Percentiles rank a stretch among this genome's conserved stretches.
Conservation (phyloP, 2,888 invertebrate species). For the Griposia aprilina region DNA sequence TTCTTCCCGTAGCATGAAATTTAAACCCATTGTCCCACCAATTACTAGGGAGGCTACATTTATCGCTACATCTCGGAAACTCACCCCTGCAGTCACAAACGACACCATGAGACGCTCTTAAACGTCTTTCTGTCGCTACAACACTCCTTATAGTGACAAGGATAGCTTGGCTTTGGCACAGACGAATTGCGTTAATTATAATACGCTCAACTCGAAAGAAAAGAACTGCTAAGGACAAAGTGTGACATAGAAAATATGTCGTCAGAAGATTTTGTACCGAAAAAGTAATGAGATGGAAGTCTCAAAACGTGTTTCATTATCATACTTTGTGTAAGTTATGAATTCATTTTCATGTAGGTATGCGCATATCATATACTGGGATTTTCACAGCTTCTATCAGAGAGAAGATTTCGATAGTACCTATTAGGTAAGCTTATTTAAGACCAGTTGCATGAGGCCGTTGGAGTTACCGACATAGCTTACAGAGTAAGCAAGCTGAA, state of each 20-base stretch:
- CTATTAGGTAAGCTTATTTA: background rate
- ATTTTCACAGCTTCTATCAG: background rate
- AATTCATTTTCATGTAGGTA: constrained; percentile 19
- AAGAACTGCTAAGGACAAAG: background rate
- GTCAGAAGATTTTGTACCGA: constrained; percentile 5
- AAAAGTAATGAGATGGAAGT: constrained; percentile 36
- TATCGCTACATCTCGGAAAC: background rate
- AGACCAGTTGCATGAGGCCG: background rate
- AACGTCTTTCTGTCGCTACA: background rate
- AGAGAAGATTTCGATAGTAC: background rate
- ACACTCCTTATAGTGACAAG: background rate
- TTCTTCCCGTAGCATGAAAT: constrained; percentile 63
- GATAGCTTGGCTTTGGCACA: background rate
- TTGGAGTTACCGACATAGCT: too few species aligned
- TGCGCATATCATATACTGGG: background rate
- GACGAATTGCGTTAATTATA: background rate
- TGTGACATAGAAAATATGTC: constrained; percentile 20
- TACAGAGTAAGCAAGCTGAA: too few species aligned
- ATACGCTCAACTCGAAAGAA: background rate
- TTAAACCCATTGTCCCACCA: constrained; percentile 64
- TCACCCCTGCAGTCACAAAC: background rate
- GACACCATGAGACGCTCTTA: background rate
- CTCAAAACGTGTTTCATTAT: constrained; percentile 34
- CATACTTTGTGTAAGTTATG: constrained; percentile 33
- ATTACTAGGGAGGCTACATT: constrained; percentile 32